phyloP scores from a whole-genome alignment of 1,140 invertebrate genomes.

The Drosophila lini region DNA sequence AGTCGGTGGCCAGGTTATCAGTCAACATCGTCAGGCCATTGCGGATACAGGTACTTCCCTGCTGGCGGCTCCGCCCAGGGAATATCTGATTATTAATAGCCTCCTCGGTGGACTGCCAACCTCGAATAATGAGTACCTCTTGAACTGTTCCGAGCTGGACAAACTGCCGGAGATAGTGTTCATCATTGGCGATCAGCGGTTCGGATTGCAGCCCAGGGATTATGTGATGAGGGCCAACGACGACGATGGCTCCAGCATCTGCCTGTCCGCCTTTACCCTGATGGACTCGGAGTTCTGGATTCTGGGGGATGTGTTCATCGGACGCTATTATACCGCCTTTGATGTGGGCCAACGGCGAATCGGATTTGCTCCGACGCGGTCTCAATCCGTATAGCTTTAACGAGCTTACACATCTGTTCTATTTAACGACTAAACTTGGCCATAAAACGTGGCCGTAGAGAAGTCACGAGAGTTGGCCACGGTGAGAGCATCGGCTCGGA shows the following conservation, averaged over 20 bases:
- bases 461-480: constrained; percentile 16
- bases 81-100: constrained; percentile 76
- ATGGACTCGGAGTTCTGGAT: constrained; percentile 52
- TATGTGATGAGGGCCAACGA: constrained; percentile 35
- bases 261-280: constrained; percentile 42
- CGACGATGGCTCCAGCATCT: constrained; percentile 32
- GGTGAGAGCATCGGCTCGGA: constrained; percentile 7
- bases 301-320: constrained; percentile 87
- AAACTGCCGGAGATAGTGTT: constrained; percentile 44
- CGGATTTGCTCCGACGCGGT: constrained; percentile 84
- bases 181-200: constrained; percentile 46
- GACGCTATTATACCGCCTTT: constrained; percentile 89
- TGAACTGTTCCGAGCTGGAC: constrained; percentile 32
- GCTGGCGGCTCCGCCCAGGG: constrained; percentile 88
- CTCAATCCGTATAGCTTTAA: constrained; percentile 3
- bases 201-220: constrained; percentile 37
- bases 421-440: constrained; percentile 19
- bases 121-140: constrained; percentile 32
- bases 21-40: constrained; percentile 86
- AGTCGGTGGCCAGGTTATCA: constrained; percentile 43
- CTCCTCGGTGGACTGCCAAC: constrained; percentile 50
- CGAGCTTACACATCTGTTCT: constrained; percentile 22
- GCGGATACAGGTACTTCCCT: constrained; percentile 91
- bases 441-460: constrained; percentile 8
- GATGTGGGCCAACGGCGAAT: constrained; percentile 88